These are phyloP conservation scores for Pseudoips prasinana DNA, from an alignment of 2,888 invertebrate species.

Conservation along the genomic window DNA sequence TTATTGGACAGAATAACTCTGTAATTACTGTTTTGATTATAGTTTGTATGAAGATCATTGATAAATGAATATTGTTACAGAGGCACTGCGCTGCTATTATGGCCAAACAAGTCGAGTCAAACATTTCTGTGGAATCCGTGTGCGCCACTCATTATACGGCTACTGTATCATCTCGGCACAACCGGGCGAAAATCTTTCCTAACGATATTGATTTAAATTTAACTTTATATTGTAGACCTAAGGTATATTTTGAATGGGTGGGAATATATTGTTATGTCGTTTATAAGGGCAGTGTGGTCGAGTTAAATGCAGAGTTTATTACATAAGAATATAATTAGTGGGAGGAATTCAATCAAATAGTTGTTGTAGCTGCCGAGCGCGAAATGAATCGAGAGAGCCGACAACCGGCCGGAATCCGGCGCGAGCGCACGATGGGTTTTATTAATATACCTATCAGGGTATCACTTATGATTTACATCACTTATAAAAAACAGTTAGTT, in stretches of 20 bases:
- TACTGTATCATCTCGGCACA: constrained; percentile 44
- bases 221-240: constrained; percentile 4
- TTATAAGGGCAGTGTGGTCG: constrained; percentile 17
- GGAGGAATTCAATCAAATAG: constrained; percentile 77
- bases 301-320: constrained; percentile 76
- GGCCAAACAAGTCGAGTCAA: constrained; percentile 22
- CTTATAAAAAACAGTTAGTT: too few relatives aligned
- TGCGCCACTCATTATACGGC: constrained; percentile 33
- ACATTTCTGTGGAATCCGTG: constrained; percentile 28
- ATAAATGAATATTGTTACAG: background rate
- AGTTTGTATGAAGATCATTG: background rate
- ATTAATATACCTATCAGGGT: background rate
- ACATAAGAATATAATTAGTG: constrained; percentile 81
- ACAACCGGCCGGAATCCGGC: constrained; percentile 15
- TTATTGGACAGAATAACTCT: too few relatives aligned
- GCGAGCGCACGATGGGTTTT: constrained; percentile 8
- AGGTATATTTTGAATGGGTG: background rate
- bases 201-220: constrained; percentile 1
- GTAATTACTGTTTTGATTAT: background rate
- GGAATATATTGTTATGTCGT: constrained; percentile 11
- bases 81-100: constrained; percentile 5
- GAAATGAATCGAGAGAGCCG: constrained; percentile 48
- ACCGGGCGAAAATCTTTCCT: constrained; percentile 11
- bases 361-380: constrained; percentile 48
- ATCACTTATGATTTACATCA: too few relatives aligned